A percentile compares a stretch with the other conserved stretches of the same genome.
These are phyloP conservation scores for Phyllotis vaccarum DNA, from an alignment of 2,797 vertebrate genomes.

Conservation along the genomic window DNA sequence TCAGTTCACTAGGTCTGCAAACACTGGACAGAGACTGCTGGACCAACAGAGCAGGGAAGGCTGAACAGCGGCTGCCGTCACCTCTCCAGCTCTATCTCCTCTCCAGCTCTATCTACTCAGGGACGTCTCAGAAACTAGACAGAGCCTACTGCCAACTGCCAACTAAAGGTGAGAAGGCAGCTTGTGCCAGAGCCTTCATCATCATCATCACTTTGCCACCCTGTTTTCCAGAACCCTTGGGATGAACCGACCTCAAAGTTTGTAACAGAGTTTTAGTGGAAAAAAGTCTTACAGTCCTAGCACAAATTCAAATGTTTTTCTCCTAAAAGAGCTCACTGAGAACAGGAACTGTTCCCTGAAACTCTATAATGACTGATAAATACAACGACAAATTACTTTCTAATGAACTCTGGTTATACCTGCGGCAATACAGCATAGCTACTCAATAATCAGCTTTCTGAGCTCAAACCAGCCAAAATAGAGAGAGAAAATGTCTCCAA, in stretches of 20 bases:
- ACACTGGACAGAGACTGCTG: background rate
- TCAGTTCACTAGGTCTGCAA: background rate
- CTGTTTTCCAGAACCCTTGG: slow-evolving; percentile 34
- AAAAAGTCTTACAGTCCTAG: background rate
- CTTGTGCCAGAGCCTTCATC: background rate
- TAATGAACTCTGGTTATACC: background rate
- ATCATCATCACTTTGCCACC: background rate
- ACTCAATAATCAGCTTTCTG: slow-evolving; percentile 36
- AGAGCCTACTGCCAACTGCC: background rate
- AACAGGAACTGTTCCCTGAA: background rate
- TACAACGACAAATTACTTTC: slow-evolving; percentile 18
- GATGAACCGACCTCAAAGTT: slow-evolving; percentile 15
- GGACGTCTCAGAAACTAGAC: background rate
- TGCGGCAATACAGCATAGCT: background rate
- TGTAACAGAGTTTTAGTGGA: background rate
- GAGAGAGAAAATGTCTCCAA: slow-evolving; percentile 56
- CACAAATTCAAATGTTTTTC: background rate
- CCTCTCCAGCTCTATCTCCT: no score
- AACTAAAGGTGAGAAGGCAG: background rate
- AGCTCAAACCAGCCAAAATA: slow-evolving; percentile 57
- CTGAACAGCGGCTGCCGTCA: no score
- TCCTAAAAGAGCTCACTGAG: slow-evolving; percentile 29
- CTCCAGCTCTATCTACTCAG: no score
- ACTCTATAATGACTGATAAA: background rate
- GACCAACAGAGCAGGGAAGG: no score